These are phyloP conservation scores for Chaenocephalus aceratus DNA, from an alignment of 2,113 vertebrate species.

Conservation along the genomic window DNA sequence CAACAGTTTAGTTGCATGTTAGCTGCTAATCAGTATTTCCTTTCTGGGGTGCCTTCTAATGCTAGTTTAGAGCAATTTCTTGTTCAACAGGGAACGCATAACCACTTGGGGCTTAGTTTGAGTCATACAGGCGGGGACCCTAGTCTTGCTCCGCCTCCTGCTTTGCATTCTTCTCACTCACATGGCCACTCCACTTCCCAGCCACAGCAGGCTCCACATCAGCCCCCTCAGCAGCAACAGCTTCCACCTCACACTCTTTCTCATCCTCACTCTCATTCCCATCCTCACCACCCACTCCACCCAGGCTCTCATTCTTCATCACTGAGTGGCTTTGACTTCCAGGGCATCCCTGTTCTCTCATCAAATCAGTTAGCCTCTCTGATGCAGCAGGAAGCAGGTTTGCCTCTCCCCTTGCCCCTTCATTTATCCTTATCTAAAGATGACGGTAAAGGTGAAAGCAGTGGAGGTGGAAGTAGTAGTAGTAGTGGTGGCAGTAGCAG, in stretches of 20 bases:
- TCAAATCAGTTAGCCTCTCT: constrained; percentile 87
- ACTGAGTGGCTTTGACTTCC: constrained; percentile 85
- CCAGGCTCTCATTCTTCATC: constrained; percentile 83
- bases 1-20: constrained; percentile 89
- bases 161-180: constrained; percentile 85
- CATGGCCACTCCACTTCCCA: constrained; percentile 80
- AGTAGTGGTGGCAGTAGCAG: constrained; percentile 78
- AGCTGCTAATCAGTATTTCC: constrained; percentile 88
- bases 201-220: constrained; percentile 79
- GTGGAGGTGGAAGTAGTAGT: constrained; percentile 72
- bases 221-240: constrained; percentile 82
- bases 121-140: constrained; percentile 81
- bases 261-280: constrained; percentile 83
- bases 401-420: constrained; percentile 85
- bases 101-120: constrained; percentile 85
- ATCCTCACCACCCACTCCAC: constrained; percentile 85
- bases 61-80: constrained; percentile 88
- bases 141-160: constrained; percentile 83
- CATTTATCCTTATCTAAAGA: constrained; percentile 86
- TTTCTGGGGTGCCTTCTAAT: constrained; percentile 86
- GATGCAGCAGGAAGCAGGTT: constrained; percentile 86
- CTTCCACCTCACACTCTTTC: constrained; percentile 83
- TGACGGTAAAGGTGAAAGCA: constrained; percentile 82
- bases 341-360: constrained; percentile 87
- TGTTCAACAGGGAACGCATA: constrained; percentile 87